Evolutionary conservation across 2,888 invertebrate genomes (phyloP).

Genomic region (Malthinus flaveolus): DNA sequence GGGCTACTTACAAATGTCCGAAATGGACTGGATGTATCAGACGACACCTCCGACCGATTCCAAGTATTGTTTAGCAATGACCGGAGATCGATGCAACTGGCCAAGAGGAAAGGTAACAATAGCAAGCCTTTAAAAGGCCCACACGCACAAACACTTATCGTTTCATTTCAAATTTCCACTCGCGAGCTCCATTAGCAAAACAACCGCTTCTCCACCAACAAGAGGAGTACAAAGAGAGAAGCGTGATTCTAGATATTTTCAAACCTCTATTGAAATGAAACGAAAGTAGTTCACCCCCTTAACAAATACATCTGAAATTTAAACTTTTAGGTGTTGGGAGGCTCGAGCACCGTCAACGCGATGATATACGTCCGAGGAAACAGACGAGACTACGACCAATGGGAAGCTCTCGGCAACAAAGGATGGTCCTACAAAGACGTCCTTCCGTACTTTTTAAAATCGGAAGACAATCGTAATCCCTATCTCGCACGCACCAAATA

Average conservation of each 20-base stretch:
- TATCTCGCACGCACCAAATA: slow-evolving; percentile 75
- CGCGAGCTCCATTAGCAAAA: no score
- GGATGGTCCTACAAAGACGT: slow-evolving; percentile 88
- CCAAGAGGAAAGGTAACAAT: slow-evolving; percentile 79
- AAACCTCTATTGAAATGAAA: no score
- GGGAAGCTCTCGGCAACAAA: slow-evolving; percentile 80
- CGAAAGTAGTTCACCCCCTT: no score
- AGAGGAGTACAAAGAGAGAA: no score
- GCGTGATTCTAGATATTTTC: no score
- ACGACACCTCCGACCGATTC: slow-evolving; percentile 77
- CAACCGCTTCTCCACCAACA: no score
- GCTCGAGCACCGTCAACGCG: slow-evolving; percentile 84
- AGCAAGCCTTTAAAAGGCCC: neutral
- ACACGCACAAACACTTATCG: no score
- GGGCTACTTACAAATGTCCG: slow-evolving; percentile 81
- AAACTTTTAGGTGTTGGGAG: slow-evolving; percentile 66
- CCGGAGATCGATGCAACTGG: slow-evolving; percentile 87
- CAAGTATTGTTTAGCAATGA: slow-evolving; percentile 86
- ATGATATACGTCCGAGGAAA: slow-evolving; percentile 93
- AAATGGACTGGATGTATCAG: slow-evolving; percentile 91
- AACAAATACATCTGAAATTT: neutral
- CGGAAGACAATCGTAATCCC: slow-evolving; percentile 86
- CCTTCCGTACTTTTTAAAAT: slow-evolving; percentile 82
- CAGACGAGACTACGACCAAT: slow-evolving; percentile 81
- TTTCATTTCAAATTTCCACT: no score